Percentiles rank a stretch among this genome's conserved stretches.
phyloP scores from a whole-genome alignment of 2,113 vertebrate genomes.

The Agelaius phoeniceus region DNA sequence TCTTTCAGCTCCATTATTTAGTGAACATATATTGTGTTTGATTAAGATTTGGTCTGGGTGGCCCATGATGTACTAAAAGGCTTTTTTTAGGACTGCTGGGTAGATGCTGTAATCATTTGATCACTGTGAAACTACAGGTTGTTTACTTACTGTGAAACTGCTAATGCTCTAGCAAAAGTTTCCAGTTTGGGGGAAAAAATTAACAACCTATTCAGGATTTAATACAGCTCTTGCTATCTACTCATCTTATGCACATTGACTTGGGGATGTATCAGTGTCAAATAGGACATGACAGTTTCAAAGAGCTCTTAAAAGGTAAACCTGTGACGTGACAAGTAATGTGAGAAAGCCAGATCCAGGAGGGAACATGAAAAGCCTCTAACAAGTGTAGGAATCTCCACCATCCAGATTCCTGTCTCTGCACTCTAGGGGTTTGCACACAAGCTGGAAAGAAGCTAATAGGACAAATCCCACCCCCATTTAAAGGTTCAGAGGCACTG shows the following conservation, averaged over 20 bases:
- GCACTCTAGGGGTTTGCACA: neutral
- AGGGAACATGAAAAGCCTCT: neutral
- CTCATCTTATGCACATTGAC: neutral
- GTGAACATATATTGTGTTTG: neutral
- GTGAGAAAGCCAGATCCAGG: neutral
- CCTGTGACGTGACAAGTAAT: neutral
- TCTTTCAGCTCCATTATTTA: neutral
- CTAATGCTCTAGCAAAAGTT: neutral
- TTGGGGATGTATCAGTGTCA: neutral
- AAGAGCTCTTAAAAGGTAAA: neutral
- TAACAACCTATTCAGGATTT: accelerated
- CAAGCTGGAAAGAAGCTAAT: neutral
- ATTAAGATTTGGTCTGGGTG: neutral
- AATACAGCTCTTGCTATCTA: neutral
- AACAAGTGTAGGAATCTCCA: neutral
- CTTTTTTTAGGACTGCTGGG: neutral
- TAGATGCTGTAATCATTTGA: neutral
- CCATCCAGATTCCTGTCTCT: neutral
- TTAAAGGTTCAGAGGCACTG: neutral
- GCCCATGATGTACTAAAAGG: neutral
- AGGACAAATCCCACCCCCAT: neutral
- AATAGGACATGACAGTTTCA: neutral
- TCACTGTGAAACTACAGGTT: neutral
- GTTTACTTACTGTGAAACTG: neutral
- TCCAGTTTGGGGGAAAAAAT: neutral